phyloP scores from a whole-genome alignment of 2,113 vertebrate genomes.

The Jaculus jaculus region DNA sequence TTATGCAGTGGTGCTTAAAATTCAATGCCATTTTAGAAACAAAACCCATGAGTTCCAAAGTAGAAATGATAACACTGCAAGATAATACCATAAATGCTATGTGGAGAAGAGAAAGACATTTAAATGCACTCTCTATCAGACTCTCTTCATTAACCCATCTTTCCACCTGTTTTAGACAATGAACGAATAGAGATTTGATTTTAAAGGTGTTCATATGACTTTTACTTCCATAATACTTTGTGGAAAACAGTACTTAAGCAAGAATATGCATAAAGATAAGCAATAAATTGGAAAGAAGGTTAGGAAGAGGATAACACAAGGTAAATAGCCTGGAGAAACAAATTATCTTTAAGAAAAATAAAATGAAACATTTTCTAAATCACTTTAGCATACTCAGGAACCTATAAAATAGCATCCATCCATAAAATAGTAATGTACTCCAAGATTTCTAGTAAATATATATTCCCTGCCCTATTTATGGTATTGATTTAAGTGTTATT shows the following conservation, averaged over 20 bases:
- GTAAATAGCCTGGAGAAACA: conserved; percentile 37
- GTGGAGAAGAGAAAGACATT: conserved; percentile 53
- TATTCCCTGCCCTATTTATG: conserved; percentile 42
- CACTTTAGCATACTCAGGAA: conserved; percentile 49
- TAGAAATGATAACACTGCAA: conserved; percentile 34
- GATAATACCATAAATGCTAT: conserved; percentile 32
- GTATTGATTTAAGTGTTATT: conserved; percentile 31
- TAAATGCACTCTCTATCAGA: background rate
- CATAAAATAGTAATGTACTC: conserved; percentile 48
- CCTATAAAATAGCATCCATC: conserved; percentile 45
- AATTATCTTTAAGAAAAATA: conserved; percentile 47
- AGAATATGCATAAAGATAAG: conserved; percentile 49
- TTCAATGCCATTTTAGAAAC: conserved; percentile 76
- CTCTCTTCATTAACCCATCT: background rate
- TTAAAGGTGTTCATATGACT: background rate
- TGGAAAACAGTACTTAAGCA: background rate
- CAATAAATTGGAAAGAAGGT: conserved; percentile 41
- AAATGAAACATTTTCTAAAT: conserved; percentile 60
- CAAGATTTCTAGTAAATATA: conserved; percentile 49
- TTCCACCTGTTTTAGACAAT: background rate
- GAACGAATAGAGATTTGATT: background rate
- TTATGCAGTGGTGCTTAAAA: conserved; percentile 78
- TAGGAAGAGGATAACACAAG: conserved; percentile 35
- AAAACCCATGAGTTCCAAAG: conserved; percentile 54
- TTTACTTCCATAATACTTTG: conserved; percentile 34